Base-by-base conservation (phyloP, 2,113 vertebrate genomes). In the Chaetorhynchus papuensis region DNA sequence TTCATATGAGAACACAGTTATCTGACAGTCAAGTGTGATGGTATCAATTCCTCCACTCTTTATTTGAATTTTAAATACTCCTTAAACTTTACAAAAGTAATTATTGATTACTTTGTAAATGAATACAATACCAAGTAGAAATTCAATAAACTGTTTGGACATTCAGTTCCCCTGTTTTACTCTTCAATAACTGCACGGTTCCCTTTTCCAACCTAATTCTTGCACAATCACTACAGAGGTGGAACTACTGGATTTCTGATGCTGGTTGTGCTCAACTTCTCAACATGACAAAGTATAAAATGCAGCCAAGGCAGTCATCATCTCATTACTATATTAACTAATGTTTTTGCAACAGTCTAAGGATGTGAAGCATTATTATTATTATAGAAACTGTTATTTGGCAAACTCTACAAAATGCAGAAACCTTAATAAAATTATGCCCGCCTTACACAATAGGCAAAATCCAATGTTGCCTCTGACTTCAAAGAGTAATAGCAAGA, bases 1-100 rank as follows among this genome's bases (percentile, higher is more conserved):
- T 89, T 81, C 85, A 72, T 59, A 77, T 27, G 41, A 96, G 88
- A 83, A 84, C 44, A 83, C 54, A 66, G 31, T 77, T 57, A 80
- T 81, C 89, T 78, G 79, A 45, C 49, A 94, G 89, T 54, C 49
- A 91, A 59, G 75, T 31, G 28, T 86, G 84, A 94, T 50, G 56
- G 39, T 83, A 89, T 84, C 76, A 86, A 71, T 75, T 60, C 11
- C n/a, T 64, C 71, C 56, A 87, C n/a, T 79, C 56, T 79, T 88
- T 79, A 83, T 66, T 49, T 71, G n/a, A 47, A 59, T 52, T 88
- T 90, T 81, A 95, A 95, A 93, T 78, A 92, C 35, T 33, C 80
- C 70, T 82, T 91, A 80, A 85, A 90, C 54, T 70, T 94, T 63
- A 45, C 33, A 70, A 90, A 93, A 95, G 68, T 93, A 93, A 90